Conservation (phyloP, 2,797 vertebrate species). For the Typhlichthys subterraneus region DNA sequence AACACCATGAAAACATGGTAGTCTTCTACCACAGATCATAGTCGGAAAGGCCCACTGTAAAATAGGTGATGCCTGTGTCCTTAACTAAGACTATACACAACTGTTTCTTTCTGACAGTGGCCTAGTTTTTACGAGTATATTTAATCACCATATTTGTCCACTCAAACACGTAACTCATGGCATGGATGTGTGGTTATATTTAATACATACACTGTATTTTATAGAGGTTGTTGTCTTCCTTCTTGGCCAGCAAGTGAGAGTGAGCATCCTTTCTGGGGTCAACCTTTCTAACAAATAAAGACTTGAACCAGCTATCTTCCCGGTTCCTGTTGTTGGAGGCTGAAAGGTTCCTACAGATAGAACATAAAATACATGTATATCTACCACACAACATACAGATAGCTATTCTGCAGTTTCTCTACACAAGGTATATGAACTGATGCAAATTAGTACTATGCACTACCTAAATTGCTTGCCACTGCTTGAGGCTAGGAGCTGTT, state of each 20-base stretch:
- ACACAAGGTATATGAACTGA: background rate
- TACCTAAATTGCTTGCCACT: background rate
- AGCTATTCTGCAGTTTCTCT: no score
- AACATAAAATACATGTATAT: background rate
- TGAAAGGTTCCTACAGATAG: conserved; percentile 74
- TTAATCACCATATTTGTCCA: background rate
- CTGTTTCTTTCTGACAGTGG: no score
- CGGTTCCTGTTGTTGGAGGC: conserved; percentile 69
- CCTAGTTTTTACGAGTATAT: no score
- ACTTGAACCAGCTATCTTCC: conserved; percentile 95
- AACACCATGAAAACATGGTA: background rate
- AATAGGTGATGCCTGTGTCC: no score
- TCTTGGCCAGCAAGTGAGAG: conserved; percentile 94
- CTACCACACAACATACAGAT: background rate
- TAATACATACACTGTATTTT: conserved; percentile 90
- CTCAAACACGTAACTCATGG: background rate
- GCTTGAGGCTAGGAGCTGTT: conserved; percentile 8
- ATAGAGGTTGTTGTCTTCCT: conserved; percentile 94
- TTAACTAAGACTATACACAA: no score
- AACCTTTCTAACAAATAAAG: conserved; percentile 95
- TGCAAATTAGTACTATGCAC: background rate
- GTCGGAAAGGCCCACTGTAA: no score
- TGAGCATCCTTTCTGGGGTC: conserved; percentile 96
- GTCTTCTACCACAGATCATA: no score
- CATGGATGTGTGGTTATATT: background rate